These are phyloP conservation scores for Champsocephalus esox DNA, from an alignment of 2,797 vertebrate genomes.

Conservation along the genomic window DNA sequence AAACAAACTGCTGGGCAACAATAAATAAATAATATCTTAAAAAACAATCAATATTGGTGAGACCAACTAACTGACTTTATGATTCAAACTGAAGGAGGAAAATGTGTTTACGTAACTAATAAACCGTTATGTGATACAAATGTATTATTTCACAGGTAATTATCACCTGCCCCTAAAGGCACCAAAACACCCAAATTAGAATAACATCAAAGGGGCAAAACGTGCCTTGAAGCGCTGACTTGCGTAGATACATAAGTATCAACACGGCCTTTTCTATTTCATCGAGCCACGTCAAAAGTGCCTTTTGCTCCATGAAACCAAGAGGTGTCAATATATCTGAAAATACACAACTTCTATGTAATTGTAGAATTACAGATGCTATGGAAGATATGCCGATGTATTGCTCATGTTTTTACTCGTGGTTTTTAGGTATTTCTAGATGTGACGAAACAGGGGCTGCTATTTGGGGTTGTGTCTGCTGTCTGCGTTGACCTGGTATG, in stretches of 20 bases:
- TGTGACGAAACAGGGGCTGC: no score
- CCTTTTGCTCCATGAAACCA: neutral
- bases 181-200: neutral
- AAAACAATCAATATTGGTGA: conserved; percentile 10
- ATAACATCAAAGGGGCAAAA: neutral
- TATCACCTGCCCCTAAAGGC: neutral
- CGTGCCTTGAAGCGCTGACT: neutral
- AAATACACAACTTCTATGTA: neutral
- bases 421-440: no score
- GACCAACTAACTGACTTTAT: neutral
- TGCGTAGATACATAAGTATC: neutral
- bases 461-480: no score
- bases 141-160: neutral
- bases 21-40: conserved; percentile 21
- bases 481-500: no score
- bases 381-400: no score
- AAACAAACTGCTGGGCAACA: conserved; percentile 7
- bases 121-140: neutral
- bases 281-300: neutral
- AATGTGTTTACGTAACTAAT: neutral
- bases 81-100: neutral
- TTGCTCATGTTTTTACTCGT: no score
- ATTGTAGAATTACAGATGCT: no score
- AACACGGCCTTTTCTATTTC: neutral
- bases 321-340: neutral